These are phyloP conservation scores for Pangasianodon gigas DNA, from an alignment of 2,113 vertebrate species.

Conservation along the genomic window DNA sequence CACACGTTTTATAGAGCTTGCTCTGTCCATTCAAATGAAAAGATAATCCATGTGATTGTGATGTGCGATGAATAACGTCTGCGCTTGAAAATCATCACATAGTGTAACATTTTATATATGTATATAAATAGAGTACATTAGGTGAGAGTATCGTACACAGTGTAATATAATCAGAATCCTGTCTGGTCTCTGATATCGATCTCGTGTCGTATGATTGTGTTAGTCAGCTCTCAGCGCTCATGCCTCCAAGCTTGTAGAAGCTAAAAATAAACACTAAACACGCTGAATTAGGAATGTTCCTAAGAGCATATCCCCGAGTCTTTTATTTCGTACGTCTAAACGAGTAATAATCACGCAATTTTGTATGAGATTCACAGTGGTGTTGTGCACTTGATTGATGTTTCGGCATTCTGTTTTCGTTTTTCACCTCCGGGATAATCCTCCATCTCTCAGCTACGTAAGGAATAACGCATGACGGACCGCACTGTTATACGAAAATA, in stretches of 20 bases:
- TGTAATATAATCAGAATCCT: neutral
- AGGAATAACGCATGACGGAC: neutral
- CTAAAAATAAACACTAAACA: neutral
- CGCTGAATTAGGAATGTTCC: neutral
- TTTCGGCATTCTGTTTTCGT: neutral
- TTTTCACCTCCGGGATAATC: neutral
- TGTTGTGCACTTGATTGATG: neutral
- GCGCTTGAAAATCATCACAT: neutral
- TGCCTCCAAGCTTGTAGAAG: neutral
- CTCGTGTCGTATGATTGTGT: neutral
- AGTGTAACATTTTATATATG: neutral
- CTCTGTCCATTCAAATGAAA: neutral
- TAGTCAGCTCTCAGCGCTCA: slow-evolving; percentile 1
- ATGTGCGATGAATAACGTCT: neutral
- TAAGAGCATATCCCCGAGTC: neutral
- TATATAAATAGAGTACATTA: neutral
- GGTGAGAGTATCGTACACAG: neutral
- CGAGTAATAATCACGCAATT: neutral
- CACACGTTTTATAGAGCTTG: neutral
- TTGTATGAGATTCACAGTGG: neutral
- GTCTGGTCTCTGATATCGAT: neutral
- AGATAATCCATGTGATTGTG: neutral
- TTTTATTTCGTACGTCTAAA: neutral
- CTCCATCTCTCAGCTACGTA: neutral
- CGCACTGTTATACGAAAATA: no score